phyloP scores from a whole-genome alignment of 2,797 vertebrate genomes.

The Phrynocephalus guinanensis region DNA sequence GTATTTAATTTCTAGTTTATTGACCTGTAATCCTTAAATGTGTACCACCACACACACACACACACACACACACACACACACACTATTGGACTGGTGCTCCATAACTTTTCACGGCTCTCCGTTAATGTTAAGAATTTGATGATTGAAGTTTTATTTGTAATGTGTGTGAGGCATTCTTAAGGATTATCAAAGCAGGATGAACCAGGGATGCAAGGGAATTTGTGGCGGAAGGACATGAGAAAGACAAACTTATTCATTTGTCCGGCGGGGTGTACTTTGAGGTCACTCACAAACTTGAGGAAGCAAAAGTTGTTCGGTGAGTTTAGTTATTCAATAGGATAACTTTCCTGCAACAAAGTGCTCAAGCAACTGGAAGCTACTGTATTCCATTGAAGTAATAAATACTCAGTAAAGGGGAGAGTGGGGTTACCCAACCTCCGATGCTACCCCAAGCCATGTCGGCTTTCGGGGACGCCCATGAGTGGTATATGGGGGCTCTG shows the following conservation, averaged over 20 bases:
- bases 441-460: constrained; percentile 42
- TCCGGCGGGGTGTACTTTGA: not conserved
- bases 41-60: not conserved
- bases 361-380: not conserved
- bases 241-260: not conserved
- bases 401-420: not conserved
- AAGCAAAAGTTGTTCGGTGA: not conserved
- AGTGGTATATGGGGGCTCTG: constrained; percentile 57
- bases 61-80: too few relatives aligned
- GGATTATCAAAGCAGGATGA: not conserved
- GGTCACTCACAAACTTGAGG: not conserved
- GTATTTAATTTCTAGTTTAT: constrained; percentile 13
- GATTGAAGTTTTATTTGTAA: not conserved
- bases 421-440: constrained; percentile 1
- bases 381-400: not conserved
- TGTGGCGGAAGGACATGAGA: not conserved
- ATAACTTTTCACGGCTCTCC: not conserved
- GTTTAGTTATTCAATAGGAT: not conserved
- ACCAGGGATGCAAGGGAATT: not conserved
- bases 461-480: constrained; percentile 46
- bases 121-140: not conserved
- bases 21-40: not conserved
- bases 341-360: not conserved
- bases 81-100: not conserved
- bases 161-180: not conserved